Percentiles rank a stretch among this genome's conserved stretches.
Evolutionary conservation across 2,888 invertebrate species (phyloP).

Genomic region (Lithodes maja): DNA sequence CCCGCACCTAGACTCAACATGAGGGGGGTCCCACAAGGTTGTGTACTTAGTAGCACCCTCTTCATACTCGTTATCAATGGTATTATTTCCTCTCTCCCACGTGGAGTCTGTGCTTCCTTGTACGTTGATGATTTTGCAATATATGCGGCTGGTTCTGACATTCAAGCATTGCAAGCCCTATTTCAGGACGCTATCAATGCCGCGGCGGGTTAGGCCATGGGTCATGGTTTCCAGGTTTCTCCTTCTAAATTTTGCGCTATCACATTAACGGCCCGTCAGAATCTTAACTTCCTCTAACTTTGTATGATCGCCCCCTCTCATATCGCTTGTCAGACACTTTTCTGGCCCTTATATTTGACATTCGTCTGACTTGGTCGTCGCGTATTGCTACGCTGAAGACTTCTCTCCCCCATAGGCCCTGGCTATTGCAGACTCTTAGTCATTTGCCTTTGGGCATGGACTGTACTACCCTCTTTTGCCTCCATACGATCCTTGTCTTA

Average conservation of each 20-base stretch:
- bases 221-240: neutral
- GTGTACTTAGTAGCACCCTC: no score
- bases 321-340: neutral
- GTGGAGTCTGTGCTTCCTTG: neutral
- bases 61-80: neutral
- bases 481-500: no score
- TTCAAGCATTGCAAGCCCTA: neutral
- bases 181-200: slow-evolving; percentile 9
- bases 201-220: neutral
- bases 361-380: neutral
- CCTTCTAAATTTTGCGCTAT: neutral
- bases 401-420: no score
- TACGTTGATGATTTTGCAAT: slow-evolving; percentile 25
- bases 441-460: no score
- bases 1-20: no score
- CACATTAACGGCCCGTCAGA: slow-evolving; percentile 70
- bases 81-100: neutral
- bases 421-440: no score
- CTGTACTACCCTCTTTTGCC: no score
- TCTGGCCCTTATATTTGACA: neutral
- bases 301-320: no score
- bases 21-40: no score
- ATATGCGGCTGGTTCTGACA: neutral
- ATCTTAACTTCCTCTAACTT: neutral
- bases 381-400: no score